phyloP scores from a whole-genome alignment of 2,113 vertebrate genomes.

The Cepphus grylle region DNA sequence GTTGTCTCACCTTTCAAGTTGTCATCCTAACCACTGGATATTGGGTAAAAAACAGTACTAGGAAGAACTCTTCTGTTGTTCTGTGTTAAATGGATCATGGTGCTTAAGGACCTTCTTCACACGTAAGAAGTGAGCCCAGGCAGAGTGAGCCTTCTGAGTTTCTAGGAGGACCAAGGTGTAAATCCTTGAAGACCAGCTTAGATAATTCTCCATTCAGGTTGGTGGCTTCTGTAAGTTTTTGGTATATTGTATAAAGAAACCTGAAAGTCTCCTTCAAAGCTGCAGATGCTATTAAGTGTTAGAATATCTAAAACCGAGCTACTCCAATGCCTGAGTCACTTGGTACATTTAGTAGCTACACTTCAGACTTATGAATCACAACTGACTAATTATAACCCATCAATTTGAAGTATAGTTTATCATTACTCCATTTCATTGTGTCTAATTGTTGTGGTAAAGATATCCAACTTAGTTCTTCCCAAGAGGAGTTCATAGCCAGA shows the following conservation, averaged over 20 bases:
- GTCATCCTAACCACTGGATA: not conserved
- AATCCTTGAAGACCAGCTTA: not conserved
- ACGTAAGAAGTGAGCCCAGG: rapidly evolving
- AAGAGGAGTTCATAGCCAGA: not conserved
- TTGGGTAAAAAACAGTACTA: not conserved
- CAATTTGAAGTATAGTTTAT: not conserved
- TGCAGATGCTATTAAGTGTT: not conserved
- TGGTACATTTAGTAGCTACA: not conserved
- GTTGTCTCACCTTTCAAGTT: not conserved
- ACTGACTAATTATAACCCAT: not conserved
- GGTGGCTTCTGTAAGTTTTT: not conserved
- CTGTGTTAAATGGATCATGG: not conserved
- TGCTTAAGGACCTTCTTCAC: not conserved
- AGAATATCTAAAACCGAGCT: not conserved
- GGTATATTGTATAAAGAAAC: not conserved
- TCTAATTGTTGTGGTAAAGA: not conserved
- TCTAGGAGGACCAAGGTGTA: not conserved
- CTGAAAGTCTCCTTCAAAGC: not conserved
- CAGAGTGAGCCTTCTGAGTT: not conserved
- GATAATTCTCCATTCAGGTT: not conserved
- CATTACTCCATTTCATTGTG: not conserved
- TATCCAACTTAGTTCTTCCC: not conserved
- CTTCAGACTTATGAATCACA: not conserved
- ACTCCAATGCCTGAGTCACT: not conserved
- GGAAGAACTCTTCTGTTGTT: not conserved